phyloP scores from a whole-genome alignment of 2,888 invertebrate genomes.

The Holacanthella duospinosa region DNA sequence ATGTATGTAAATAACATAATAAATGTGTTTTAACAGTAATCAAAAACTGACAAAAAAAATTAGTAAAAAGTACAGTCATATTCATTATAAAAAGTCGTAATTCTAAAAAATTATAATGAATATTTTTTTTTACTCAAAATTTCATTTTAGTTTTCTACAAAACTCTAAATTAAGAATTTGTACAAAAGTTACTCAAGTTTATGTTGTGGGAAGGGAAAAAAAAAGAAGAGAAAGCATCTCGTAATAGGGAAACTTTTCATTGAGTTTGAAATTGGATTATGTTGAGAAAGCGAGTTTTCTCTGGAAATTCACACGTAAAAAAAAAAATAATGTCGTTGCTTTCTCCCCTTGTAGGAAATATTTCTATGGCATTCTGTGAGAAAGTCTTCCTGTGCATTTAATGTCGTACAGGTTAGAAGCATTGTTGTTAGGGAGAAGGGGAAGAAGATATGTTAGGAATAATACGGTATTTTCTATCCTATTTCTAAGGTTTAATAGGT shows the following conservation, averaged over 20 bases:
- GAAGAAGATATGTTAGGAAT: neutral
- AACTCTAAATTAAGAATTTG: too few species aligned
- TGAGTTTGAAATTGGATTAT: neutral
- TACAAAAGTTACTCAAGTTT: too few species aligned
- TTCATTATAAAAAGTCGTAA: neutral
- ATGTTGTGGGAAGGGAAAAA: neutral
- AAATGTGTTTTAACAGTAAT: neutral
- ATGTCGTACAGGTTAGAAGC: neutral
- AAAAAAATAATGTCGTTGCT: slow-evolving; percentile 2
- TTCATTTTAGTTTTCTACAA: too few species aligned
- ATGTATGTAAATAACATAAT: too few species aligned
- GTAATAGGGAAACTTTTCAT: neutral
- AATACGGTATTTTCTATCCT: neutral
- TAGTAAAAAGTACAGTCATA: neutral
- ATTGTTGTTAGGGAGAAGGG: neutral
- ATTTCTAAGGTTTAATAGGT: neutral
- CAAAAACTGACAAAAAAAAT: neutral
- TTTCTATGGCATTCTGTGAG: neutral
- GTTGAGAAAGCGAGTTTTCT: neutral
- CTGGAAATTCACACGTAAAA: slow-evolving; percentile 3
- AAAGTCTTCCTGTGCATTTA: neutral
- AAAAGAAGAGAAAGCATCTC: neutral
- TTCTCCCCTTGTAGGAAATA: neutral
- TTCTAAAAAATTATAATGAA: too few species aligned
- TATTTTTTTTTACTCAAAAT: too few species aligned